These are phyloP conservation scores for Chrysopilus asiliformis DNA, from an alignment of 2,888 invertebrate genomes.

Conservation along the genomic window DNA sequence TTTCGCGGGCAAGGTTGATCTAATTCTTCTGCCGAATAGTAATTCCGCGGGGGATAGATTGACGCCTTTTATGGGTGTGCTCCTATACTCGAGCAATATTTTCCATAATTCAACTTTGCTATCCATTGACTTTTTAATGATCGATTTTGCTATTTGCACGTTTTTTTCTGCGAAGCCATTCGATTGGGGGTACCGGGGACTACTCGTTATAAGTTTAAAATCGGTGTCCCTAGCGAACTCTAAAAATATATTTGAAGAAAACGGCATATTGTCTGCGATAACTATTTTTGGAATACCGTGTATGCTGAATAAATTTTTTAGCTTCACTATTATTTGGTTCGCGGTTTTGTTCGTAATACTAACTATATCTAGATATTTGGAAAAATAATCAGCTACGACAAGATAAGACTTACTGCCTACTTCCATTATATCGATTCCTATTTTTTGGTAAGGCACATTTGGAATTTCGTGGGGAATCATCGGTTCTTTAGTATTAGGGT, in stretches of 20 bases:
- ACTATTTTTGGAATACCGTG: slow-evolving; percentile 15
- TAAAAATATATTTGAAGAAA: slow-evolving; percentile 4
- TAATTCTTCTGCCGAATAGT: neutral
- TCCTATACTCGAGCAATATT: neutral
- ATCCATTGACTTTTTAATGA: neutral
- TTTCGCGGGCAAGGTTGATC: neutral
- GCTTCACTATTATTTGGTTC: slow-evolving; percentile 10
- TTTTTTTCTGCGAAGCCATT: slow-evolving; percentile 3
- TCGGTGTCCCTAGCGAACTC: slow-evolving; percentile 1
- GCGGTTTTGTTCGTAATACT: slow-evolving; percentile 13
- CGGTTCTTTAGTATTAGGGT: slow-evolving; percentile 1
- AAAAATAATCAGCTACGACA: slow-evolving; percentile 7
- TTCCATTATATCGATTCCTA: slow-evolving; percentile 12
- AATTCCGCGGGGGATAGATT: neutral
- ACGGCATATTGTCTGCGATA: slow-evolving; percentile 9
- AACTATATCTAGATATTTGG: slow-evolving; percentile 14
- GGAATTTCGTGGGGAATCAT: slow-evolving; percentile 6
- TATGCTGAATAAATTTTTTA: slow-evolving; percentile 13
- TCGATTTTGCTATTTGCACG: slow-evolving; percentile 2
- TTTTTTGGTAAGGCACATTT: slow-evolving; percentile 5
- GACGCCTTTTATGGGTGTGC: neutral
- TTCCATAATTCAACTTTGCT: neutral
- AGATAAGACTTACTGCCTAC: neutral
- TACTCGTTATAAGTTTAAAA: slow-evolving; percentile 4
- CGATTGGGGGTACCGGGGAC: slow-evolving; percentile 6